Evolutionary conservation across 2,113 vertebrate genomes (phyloP).

Genomic region (Chloroceryle aenea): DNA sequence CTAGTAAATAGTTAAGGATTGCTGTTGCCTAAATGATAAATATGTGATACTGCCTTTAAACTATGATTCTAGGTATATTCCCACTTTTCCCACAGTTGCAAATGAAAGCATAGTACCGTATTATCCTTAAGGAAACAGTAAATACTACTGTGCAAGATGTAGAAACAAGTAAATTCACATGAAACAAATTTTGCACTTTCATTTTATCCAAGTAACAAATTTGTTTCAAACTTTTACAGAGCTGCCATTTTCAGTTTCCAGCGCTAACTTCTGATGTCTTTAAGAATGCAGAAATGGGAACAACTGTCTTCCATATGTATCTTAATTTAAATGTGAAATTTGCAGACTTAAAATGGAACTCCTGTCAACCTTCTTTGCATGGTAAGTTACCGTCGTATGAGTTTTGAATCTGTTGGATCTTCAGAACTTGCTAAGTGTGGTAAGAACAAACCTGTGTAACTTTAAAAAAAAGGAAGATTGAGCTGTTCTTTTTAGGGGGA

Average conservation of each 20-base stretch:
- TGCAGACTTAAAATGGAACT: neutral
- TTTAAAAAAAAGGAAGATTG: neutral
- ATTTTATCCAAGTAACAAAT: neutral
- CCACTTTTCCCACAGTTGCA: neutral
- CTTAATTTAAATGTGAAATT: neutral
- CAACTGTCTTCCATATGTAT: neutral
- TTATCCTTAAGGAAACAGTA: neutral
- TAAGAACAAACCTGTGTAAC: neutral
- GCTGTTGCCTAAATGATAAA: neutral
- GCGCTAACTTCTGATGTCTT: neutral
- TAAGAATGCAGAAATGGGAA: neutral
- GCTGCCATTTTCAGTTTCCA: neutral
- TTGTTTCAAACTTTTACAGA: neutral
- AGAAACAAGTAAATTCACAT: neutral
- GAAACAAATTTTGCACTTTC: neutral
- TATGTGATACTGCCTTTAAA: neutral
- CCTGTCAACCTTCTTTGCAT: neutral
- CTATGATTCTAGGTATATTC: neutral
- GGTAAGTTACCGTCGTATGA: neutral
- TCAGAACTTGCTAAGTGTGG: neutral
- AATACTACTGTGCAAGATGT: neutral
- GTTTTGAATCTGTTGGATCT: neutral
- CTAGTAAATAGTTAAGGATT: neutral
- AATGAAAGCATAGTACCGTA: rapidly evolving
- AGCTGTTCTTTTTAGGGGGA: neutral